Conservation (phyloP, 2,113 vertebrate genomes). For the Ursus arctos region DNA sequence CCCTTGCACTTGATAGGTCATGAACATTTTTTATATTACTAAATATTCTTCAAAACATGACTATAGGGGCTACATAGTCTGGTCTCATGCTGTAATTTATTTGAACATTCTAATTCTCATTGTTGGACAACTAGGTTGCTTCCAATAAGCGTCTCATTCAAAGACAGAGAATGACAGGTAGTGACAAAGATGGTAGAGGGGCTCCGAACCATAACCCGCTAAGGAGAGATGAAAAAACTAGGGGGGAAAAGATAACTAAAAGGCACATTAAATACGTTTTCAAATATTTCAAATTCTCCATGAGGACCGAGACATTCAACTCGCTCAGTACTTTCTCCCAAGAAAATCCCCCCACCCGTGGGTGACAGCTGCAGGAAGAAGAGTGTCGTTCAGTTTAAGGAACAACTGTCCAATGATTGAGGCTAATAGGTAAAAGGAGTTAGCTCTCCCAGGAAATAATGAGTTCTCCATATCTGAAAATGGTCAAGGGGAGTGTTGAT, state of each 20-base stretch:
- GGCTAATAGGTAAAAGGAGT: neutral
- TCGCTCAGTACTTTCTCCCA: neutral
- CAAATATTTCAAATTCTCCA: neutral
- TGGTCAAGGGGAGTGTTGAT: neutral
- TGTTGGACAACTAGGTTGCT: neutral
- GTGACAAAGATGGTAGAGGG: neutral
- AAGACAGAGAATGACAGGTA: neutral
- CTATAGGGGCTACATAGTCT: neutral
- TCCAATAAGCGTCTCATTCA: neutral
- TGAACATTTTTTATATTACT: constrained; percentile 23
- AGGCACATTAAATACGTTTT: neutral
- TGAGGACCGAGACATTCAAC: neutral
- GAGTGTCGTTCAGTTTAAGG: neutral
- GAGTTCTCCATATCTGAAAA: neutral
- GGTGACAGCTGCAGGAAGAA: neutral
- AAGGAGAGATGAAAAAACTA: neutral
- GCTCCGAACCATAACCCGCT: neutral
- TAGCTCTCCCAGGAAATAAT: neutral
- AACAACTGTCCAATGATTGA: neutral
- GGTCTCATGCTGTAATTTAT: neutral
- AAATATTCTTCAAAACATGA: neutral
- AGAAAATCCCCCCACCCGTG: neutral
- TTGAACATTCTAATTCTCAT: neutral
- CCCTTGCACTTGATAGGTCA: neutral
- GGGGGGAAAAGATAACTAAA: neutral